Conservation (phyloP, 2,888 invertebrate genomes). For the Mamestra brassicae region DNA sequence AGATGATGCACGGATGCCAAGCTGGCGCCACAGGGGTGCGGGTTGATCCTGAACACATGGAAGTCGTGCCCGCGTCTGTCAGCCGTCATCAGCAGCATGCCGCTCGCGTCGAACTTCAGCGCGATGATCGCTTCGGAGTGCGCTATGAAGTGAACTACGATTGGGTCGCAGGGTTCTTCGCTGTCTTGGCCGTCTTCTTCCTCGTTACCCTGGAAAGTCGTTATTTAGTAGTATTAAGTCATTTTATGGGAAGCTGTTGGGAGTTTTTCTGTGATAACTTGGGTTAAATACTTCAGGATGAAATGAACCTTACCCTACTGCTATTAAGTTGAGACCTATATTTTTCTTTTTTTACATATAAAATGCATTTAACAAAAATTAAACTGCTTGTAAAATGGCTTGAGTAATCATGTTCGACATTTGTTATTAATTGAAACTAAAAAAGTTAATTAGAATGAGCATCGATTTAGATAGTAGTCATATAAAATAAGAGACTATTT, state of each 20-base stretch:
- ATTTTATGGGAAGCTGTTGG: background rate
- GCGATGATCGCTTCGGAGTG: slow-evolving; percentile 97
- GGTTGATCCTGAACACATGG: slow-evolving; percentile 98
- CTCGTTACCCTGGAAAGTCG: slow-evolving; percentile 78
- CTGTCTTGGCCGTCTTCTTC: slow-evolving; percentile 91
- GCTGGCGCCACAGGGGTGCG: slow-evolving; percentile 97
- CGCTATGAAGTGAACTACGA: slow-evolving; percentile 97
- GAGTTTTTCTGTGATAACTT: background rate
- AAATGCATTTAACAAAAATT: no score
- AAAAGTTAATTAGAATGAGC: no score
- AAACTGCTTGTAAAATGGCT: no score
- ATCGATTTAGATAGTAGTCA: no score
- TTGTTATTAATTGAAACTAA: no score
- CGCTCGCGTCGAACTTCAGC: slow-evolving; percentile 97
- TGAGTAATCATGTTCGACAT: no score
- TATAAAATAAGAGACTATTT: no score
- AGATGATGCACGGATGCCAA: slow-evolving; percentile 98
- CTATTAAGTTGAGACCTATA: no score
- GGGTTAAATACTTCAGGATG: no score
- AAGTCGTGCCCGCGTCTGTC: slow-evolving; percentile 98
- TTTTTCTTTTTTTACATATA: no score
- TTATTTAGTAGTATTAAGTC: background rate
- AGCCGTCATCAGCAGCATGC: slow-evolving; percentile 96
- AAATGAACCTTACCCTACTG: no score
- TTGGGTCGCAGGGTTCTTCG: slow-evolving; percentile 93